Conservation (phyloP, 2,113 vertebrate genomes). For the Oryctolagus cuniculus region DNA sequence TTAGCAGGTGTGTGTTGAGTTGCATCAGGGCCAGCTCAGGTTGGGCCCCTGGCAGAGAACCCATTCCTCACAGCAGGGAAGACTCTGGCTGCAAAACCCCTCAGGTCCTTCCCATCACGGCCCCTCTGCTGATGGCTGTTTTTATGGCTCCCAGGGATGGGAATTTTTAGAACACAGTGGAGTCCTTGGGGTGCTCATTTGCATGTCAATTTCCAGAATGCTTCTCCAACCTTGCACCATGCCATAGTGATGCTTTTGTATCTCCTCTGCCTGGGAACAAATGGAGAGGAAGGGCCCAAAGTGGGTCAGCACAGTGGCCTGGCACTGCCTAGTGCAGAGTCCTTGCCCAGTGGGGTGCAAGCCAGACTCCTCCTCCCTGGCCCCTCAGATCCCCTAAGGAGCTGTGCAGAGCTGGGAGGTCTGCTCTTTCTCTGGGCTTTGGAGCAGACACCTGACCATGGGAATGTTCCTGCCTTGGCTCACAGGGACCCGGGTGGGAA, state of each 20-base stretch:
- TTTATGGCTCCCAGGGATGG: constrained; percentile 59
- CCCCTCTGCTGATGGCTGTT: constrained; percentile 71
- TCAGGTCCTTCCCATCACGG: constrained; percentile 54
- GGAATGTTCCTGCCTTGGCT: constrained; percentile 67
- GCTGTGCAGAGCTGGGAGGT: constrained; percentile 75
- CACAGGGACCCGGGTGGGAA: constrained; percentile 51
- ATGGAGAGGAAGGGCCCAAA: constrained; percentile 79
- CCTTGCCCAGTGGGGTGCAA: constrained; percentile 64
- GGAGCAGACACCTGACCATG: constrained; percentile 78
- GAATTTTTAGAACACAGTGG: constrained; percentile 79
- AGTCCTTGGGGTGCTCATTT: constrained; percentile 79
- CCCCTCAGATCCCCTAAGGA: constrained; percentile 41
- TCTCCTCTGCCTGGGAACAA: constrained; percentile 80
- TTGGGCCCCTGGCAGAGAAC: constrained; percentile 13
- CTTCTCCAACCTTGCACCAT: constrained; percentile 74
- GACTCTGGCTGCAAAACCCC: constrained; percentile 53
- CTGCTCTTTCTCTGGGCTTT: constrained; percentile 52
- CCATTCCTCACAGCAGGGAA: constrained; percentile 27
- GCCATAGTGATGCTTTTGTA: constrained; percentile 84
- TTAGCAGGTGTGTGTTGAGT: background rate
- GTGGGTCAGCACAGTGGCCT: constrained; percentile 81
- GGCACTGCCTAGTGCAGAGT: constrained; percentile 78
- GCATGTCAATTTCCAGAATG: constrained; percentile 83
- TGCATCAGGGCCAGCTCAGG: constrained; percentile 60
- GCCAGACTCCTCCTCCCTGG: constrained; percentile 61